These are phyloP conservation scores for Tragelaphus scriptus DNA, from an alignment of 2,113 vertebrate species.

Conservation along the genomic window DNA sequence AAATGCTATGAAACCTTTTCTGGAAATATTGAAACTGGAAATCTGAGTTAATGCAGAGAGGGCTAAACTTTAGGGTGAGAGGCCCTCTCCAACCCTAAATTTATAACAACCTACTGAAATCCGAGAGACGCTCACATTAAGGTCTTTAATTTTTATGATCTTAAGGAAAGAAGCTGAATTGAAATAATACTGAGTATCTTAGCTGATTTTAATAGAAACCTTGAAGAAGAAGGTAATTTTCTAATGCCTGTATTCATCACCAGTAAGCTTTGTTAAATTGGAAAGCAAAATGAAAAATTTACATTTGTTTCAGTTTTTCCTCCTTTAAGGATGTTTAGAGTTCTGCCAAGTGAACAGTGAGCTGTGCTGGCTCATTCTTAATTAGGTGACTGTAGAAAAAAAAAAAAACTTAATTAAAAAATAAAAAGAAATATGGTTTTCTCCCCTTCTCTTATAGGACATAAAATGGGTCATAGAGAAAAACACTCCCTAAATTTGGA, in stretches of 20 bases:
- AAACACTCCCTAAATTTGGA: not conserved
- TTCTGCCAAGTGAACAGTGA: not conserved
- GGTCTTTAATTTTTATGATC: not conserved
- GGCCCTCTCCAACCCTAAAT: not conserved
- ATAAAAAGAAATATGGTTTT: not conserved
- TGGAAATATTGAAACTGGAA: not conserved
- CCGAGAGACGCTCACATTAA: not conserved
- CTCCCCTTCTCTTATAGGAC: not conserved
- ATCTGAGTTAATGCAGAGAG: not conserved
- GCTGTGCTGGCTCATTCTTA: not conserved
- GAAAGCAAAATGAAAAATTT: not conserved
- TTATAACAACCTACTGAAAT: not conserved
- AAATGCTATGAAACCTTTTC: not conserved
- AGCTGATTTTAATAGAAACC: not conserved
- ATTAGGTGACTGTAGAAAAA: not conserved
- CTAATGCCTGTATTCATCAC: not conserved
- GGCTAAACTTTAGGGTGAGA: not conserved
- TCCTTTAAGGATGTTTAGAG: not conserved
- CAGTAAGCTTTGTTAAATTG: not conserved
- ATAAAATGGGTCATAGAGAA: not conserved
- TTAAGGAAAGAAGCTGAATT: not conserved
- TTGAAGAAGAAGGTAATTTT: not conserved
- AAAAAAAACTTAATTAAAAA: conserved; percentile 3
- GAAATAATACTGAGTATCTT: not conserved
- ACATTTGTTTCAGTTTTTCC: not conserved